Evolutionary conservation across 2,888 invertebrate species (phyloP), one percentile per base, ranked within the genome.

Genomic region (Pycnomerus fuliginosus): DNA sequence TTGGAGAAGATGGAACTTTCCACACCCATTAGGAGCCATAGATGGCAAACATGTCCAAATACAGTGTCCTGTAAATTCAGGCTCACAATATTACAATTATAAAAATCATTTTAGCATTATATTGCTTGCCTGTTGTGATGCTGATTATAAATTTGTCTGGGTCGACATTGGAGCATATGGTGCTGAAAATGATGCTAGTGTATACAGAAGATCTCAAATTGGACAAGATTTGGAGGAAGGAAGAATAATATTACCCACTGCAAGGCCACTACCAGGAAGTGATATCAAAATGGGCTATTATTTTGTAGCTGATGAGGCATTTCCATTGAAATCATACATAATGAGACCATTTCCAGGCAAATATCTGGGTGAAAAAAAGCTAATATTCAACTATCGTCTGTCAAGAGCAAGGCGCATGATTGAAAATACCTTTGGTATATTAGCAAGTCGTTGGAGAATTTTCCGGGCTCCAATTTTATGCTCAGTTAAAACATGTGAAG

Each of bases 1-100:
- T 17, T n/a, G 7, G n/a, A 10, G 17, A 4, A 17, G 8, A n/a
- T 32, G 32, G 32, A 32, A 32, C 10, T 32, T 32, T 15, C 32
- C 32, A n/a, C 7, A 32, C 17, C 17, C n/a, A 10, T 8, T 11
- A 16, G 32, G 32, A 8, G 25, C 25, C 8, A 25, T 25, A 4
- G 25, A 25, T 10, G 25, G 25, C 5, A 25, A 25, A 10, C 25
- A 25, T 10, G 10, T 25, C 8, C 8, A 10, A 7, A 25, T 25
- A 10, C 25, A 25, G 11, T 4, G 5, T 12, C 25, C 25, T 4
- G 3, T 3, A 10, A 4, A 25, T 4, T 8, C 7, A 10, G 25
- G 25, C 7, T 8, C 25, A 10, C 5, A 20, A 20, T 20, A 20
- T 20, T 20, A 5, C 8, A 20, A 20, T 20, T 20, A 20, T 20